Percentiles rank a stretch among this genome's conserved stretches.
These are phyloP conservation scores for Sinonovacula constricta DNA, from an alignment of 1,140 invertebrate genomes.

Conservation along the genomic window DNA sequence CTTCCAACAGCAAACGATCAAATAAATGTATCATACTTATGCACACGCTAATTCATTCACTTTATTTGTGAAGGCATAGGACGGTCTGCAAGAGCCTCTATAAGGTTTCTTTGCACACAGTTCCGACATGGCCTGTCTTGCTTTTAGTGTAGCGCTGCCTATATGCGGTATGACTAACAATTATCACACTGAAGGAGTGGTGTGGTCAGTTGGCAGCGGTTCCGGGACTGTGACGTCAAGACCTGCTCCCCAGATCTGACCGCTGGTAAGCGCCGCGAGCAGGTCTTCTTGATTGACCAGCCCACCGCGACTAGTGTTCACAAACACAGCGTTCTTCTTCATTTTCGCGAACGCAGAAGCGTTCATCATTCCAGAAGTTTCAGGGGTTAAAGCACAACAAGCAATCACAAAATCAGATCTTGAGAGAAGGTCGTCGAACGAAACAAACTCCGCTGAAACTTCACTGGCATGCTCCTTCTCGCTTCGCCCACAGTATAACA, in stretches of 20 bases:
- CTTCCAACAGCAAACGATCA: no score
- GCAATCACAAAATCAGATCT: conserved; percentile 77
- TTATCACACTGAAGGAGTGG: conserved; percentile 89
- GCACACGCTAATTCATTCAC: neutral
- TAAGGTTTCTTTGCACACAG: conserved; percentile 92
- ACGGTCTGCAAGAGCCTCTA: conserved; percentile 86
- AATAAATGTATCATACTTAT: no score
- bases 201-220: conserved; percentile 90
- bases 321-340: conserved; percentile 76
- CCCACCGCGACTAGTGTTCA: conserved; percentile 77
- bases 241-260: conserved; percentile 90
- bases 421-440: conserved; percentile 77
- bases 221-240: conserved; percentile 97
- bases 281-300: conserved; percentile 77
- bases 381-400: conserved; percentile 73
- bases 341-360: conserved; percentile 73
- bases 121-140: conserved; percentile 90
- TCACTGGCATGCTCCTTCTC: conserved; percentile 82
- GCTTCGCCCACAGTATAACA: conserved; percentile 86
- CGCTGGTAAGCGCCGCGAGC: conserved; percentile 67
- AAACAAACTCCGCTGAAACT: conserved; percentile 84
- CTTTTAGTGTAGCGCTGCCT: conserved; percentile 91
- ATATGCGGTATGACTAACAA: conserved; percentile 94
- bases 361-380: conserved; percentile 74
- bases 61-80: conserved; percentile 82